Base-by-base conservation (phyloP, 2,797 vertebrate genomes). In the Clamator glandarius region DNA sequence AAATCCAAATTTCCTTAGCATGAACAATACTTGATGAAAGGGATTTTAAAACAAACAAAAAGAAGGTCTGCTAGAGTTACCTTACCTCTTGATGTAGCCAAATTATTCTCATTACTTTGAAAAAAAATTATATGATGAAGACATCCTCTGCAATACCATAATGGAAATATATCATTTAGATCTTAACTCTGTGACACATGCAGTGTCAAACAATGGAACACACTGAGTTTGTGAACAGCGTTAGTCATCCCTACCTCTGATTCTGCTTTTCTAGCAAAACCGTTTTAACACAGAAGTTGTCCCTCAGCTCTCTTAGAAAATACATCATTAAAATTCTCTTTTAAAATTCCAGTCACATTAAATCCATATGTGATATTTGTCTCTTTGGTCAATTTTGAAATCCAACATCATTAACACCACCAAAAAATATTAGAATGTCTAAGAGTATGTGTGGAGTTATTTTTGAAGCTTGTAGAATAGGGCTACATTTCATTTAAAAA, bases 351-450 rank as follows among this genome's bases (percentile, higher is more conserved):
- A 85, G 41, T 74, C 69, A 89, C 31, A 31, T 61, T 73, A 69
- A 29, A 92, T 77, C 51, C 50, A 39, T 24, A 62, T 1, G 9
- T 67, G n/a, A 35, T 74, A 89, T 81, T 84, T 84, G 16, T 80
- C 69, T 93, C 85, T 68, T 78, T 76, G 51, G 82, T 61, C 33
- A 14, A 21, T 57, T 94, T 87, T 61, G 84, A 95, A 93, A 93
- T 86, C 62, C 24, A 85, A 9, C 3, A 7, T 80, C 85, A 80
- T 81, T 93, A 93, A 64, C 55, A 83, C 24, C 5, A 19, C 55
- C 70, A 91, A 72, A 59, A 28, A 81, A 74, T 66, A 91, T 70
- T 52, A 67, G 50, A 73, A 78, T 62, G 31, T 41, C 63, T 72
- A 57, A 77, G 89, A 87, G 36, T 26, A 77, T 29, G 10, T 23